Evolutionary conservation across 2,797 vertebrate genomes (phyloP).

Genomic region (Sebastes baramenuke): DNA sequence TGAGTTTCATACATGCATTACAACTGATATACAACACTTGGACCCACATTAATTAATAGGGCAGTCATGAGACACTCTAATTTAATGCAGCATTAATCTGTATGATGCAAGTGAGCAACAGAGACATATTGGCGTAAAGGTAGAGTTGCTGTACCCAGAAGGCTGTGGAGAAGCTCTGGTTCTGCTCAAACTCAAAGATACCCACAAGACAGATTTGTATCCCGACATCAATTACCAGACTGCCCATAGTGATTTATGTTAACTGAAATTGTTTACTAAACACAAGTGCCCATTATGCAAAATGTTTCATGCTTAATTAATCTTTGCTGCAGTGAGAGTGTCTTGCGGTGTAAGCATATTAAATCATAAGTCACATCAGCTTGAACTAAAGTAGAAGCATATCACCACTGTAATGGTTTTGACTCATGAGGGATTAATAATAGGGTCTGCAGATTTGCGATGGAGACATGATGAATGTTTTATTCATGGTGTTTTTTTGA

Average conservation of each 20-base stretch:
- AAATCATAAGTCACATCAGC: constrained; percentile 42
- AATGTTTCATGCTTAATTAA: constrained; percentile 58
- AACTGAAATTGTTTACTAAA: constrained; percentile 59
- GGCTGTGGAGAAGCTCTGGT: constrained; percentile 1
- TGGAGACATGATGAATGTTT: constrained; percentile 9
- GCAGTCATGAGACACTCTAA: background rate
- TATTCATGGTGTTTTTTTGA: constrained; percentile 35
- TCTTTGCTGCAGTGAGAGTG: constrained; percentile 38
- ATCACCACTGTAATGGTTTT: background rate
- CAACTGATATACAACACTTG: background rate
- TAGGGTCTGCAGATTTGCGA: constrained; percentile 1
- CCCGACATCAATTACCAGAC: constrained; percentile 35
- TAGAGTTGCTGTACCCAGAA: background rate
- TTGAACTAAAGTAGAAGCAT: constrained; percentile 26
- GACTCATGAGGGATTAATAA: constrained; percentile 21
- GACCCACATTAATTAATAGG: background rate
- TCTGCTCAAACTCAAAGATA: constrained; percentile 8
- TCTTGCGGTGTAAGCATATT: constrained; percentile 46
- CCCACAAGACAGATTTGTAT: constrained; percentile 8
- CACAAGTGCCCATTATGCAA: constrained; percentile 58
- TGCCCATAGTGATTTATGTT: constrained; percentile 54
- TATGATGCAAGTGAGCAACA: constrained; percentile 2
- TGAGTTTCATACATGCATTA: background rate
- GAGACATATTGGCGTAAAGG: background rate
- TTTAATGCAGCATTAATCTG: constrained; percentile 21